These are phyloP conservation scores for Sebastes oblongus DNA, from an alignment of 2,797 vertebrate species.

Conservation along the genomic window DNA sequence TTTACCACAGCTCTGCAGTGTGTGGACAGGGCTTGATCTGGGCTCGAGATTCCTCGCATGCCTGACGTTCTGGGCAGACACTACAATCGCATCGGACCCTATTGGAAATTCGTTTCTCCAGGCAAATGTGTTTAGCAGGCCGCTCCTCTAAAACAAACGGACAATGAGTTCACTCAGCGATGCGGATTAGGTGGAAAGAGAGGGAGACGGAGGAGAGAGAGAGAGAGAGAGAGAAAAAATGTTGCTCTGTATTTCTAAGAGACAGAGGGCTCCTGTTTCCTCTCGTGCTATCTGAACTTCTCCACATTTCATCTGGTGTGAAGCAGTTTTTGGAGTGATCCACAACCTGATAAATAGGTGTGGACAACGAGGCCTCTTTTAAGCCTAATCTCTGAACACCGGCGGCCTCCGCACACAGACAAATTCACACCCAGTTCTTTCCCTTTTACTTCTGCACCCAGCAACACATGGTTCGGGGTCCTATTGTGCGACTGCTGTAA, in stretches of 20 bases:
- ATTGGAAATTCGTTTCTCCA: constrained; percentile 64
- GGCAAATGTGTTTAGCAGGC: constrained; percentile 75
- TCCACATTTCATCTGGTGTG: constrained; percentile 24
- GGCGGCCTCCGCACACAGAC: constrained; percentile 25
- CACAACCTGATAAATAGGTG: constrained; percentile 50
- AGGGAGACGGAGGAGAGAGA: neutral
- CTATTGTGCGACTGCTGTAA: constrained; percentile 50
- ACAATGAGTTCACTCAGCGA: constrained; percentile 70
- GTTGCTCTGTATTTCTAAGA: constrained; percentile 11
- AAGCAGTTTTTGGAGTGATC: constrained; percentile 9
- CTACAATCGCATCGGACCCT: constrained; percentile 58
- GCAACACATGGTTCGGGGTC: constrained; percentile 46
- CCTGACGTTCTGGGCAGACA: constrained; percentile 67
- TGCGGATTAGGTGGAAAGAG: constrained; percentile 47
- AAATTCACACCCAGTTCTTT: constrained; percentile 28
- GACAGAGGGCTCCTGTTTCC: constrained; percentile 28
- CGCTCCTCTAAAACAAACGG: constrained; percentile 58
- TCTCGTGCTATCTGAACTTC: constrained; percentile 7
- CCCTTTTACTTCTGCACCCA: constrained; percentile 21
- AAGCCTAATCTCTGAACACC: constrained; percentile 10
- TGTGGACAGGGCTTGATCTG: constrained; percentile 44
- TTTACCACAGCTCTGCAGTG: constrained; percentile 36
- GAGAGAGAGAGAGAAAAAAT: neutral
- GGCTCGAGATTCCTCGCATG: constrained; percentile 67
- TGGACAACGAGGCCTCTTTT: constrained; percentile 50